Evolutionary conservation across 1,140 invertebrate species (phyloP), one percentile per base, ranked within the genome.

Genomic region (Penaeus chinensis): DNA sequence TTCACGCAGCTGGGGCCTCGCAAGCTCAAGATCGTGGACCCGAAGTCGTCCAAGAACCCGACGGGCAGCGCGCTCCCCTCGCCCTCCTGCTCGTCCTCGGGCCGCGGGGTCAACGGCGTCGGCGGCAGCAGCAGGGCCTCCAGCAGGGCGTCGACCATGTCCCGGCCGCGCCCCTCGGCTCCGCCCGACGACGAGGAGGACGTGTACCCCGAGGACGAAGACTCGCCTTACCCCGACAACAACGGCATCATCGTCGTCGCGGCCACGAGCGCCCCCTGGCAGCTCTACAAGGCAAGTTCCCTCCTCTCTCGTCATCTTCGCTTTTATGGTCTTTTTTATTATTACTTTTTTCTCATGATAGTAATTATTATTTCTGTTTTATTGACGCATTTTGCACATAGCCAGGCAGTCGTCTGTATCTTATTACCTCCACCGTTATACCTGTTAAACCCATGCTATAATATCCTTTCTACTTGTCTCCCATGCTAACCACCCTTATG

Each of bases 221-320:
- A 89, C 65, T 87, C 85, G 7, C 32, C 82, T 2, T 87, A 89
- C 63, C 90, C 90, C 16, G 90, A 90, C 65, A 90, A 90, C 60
- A 90, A 90, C 61, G 90, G 90, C 61, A 89, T 90, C 76, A 90
- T 90, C 47, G 87, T 90, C n/a, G 90, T 90, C 5, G 90, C 90
- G 2, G 88, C 90, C 82, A 90, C 90, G 47, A 90, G 88, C 71
- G 10, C 84, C 20, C 90, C 90, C 0, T 90, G 90, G 90, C 74
- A 84, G 19, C 88, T 90, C 1, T 90, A 90, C 63, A 90, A 90
- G 88, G 89, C 89, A 66, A 16, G 80, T 22, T 20, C 27, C 37
- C 1, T 7, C 20, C 47, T 61, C 13, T 27, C 37, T 54, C 10
- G 37, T 13, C 16, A 24, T 24, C 27, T 69, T 27, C 27, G 4